Percentiles rank a stretch among this genome's conserved stretches.
These are phyloP conservation scores for Corapipo altera DNA, from an alignment of 2,113 vertebrate species.

Conservation along the genomic window DNA sequence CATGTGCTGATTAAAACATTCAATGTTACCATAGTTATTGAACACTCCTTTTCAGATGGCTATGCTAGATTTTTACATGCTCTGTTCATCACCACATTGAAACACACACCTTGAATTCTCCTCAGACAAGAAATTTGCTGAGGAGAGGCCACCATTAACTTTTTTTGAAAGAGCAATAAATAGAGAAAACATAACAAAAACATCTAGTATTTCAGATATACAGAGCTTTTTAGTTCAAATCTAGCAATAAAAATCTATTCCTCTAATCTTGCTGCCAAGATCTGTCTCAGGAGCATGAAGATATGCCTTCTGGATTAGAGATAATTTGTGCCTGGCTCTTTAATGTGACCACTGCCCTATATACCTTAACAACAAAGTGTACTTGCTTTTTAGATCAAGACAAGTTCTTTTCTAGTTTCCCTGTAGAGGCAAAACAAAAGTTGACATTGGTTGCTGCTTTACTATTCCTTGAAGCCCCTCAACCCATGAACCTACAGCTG, in stretches of 20 bases:
- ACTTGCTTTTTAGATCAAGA: not conserved
- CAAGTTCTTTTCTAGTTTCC: not conserved
- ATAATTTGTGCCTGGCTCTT: not conserved
- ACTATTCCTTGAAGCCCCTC: not conserved
- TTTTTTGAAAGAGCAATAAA: not conserved
- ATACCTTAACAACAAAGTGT: not conserved
- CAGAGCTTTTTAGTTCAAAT: not conserved
- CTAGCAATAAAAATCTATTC: not conserved
- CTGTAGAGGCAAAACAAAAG: not conserved
- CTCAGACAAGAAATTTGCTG: not conserved
- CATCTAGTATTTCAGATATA: not conserved
- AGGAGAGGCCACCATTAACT: not conserved
- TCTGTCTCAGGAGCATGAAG: not conserved
- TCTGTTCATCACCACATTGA: not conserved
- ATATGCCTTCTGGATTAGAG: not conserved
- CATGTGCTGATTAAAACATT: not conserved
- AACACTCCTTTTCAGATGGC: not conserved
- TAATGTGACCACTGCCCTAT: not conserved
- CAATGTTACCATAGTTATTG: rapidly evolving
- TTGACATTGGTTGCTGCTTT: not conserved
- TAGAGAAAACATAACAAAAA: not conserved
- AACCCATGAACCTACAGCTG: not conserved
- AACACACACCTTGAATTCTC: not conserved
- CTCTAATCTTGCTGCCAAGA: not conserved
- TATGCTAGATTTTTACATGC: not conserved